phyloP scores from a whole-genome alignment of 1,140 invertebrate species.

The Drosophila trapezifrons region DNA sequence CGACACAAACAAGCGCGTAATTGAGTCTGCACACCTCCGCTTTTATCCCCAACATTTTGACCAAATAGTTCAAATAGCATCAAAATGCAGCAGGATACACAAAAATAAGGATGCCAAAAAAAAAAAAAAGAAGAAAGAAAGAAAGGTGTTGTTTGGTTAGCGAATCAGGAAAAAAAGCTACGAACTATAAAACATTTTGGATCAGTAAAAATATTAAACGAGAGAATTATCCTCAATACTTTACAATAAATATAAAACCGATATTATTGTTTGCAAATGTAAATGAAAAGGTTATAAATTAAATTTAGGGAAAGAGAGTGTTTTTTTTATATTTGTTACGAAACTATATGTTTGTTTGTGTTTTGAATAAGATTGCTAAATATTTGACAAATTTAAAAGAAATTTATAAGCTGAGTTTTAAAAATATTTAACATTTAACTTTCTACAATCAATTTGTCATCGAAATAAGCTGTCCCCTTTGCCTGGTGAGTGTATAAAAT shows the following conservation, averaged over 20 bases:
- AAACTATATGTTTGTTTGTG: too few species aligned
- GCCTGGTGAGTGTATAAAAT: conserved; percentile 31
- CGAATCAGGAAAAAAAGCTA: neutral
- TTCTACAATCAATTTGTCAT: conserved; percentile 4
- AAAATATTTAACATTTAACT: neutral
- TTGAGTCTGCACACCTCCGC: conserved; percentile 56
- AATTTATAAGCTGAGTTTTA: too few species aligned
- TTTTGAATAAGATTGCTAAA: too few species aligned
- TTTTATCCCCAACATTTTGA: neutral
- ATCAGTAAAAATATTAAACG: neutral
- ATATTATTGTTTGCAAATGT: too few species aligned
- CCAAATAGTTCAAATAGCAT: conserved; percentile 52
- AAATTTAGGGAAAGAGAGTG: too few species aligned
- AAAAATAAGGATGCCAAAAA: conserved; percentile 63
- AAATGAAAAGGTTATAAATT: too few species aligned
- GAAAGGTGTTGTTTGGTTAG: conserved; percentile 60
- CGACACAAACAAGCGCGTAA: conserved; percentile 66
- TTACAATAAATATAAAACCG: too few species aligned
- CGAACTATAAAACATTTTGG: neutral
- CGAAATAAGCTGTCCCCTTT: conserved; percentile 2
- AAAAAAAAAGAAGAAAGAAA: conserved; percentile 53
- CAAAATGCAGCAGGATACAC: conserved; percentile 61
- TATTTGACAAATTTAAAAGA: too few species aligned
- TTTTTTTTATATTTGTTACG: too few species aligned
- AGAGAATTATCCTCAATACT: too few species aligned